phyloP scores from a whole-genome alignment of 2,888 invertebrate genomes.

The Mamestra brassicae region DNA sequence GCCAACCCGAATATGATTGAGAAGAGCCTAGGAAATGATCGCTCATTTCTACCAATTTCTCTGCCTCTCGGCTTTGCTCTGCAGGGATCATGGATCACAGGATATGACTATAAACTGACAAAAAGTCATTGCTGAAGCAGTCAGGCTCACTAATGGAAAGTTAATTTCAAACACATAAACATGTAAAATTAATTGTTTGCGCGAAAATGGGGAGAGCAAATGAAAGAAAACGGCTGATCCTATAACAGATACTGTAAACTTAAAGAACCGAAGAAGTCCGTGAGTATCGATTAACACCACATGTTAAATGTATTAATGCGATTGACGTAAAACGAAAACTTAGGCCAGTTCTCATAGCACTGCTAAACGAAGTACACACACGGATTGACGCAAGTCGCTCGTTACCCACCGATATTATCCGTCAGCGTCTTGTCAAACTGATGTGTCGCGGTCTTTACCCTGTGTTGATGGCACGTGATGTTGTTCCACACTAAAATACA shows the following conservation, averaged over 20 bases:
- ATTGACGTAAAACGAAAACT: constrained; percentile 79
- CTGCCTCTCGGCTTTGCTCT: background rate
- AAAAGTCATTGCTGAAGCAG: background rate
- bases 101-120: too few relatives aligned
- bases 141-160: background rate
- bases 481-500: constrained; percentile 51
- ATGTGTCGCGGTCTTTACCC: constrained; percentile 66
- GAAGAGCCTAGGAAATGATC: background rate
- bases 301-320: constrained; percentile 75
- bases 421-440: constrained; percentile 66
- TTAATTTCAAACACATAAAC: constrained; percentile 13
- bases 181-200: constrained; percentile 19
- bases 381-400: constrained; percentile 80
- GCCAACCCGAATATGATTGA: background rate
- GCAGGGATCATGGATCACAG: background rate
- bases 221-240: constrained; percentile 13
- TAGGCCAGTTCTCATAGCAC: constrained; percentile 77
- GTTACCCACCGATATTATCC: constrained; percentile 63
- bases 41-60: too few relatives aligned
- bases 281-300: constrained; percentile 73
- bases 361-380: constrained; percentile 82
- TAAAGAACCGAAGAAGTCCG: constrained; percentile 60
- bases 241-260: constrained; percentile 2
- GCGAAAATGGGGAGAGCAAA: constrained; percentile 17
- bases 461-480: constrained; percentile 60